Base-by-base conservation (phyloP, 2,113 vertebrate species). In the Spea bombifrons region DNA sequence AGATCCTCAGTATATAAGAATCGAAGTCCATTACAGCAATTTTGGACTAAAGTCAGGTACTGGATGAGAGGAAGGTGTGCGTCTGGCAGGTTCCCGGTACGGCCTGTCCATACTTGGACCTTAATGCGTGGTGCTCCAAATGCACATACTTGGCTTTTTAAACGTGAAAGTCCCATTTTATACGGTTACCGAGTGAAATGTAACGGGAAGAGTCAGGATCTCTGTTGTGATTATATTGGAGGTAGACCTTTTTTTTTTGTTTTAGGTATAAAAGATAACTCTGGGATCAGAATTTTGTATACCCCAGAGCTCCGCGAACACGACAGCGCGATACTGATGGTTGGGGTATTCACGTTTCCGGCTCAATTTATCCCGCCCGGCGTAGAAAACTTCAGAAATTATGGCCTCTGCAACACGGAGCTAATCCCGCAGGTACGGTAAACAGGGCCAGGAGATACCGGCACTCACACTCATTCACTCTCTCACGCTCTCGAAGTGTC, bases 21-120 rank as follows among this genome's bases (percentile, higher is more conserved):
- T 95, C 81, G 94, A 96, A 87, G 82, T 94, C 78, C 94, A 95
- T 76, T 95, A 94, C 86, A 94, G 92, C 84, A 95, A 94, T 75
- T 90, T 85, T 63, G 48, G 88, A 44, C 81, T 68, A 66, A 71
- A 66, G n/a, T 3, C 16, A 71, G 55, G n/a, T 76, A 47, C 15
- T 8, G 12, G 55, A 13, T 13, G 5, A 52, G n/a, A n/a, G n/a
- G n/a, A n/a, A n/a, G n/a, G n/a, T n/a, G n/a, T n/a, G 30, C 30
- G 30, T 2, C 30, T 30, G 30, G 30, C 30, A 30, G 30, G 30
- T 30, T 30, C 30, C 30, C 30, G 1, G 30, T 30, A 30, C 30
- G 30, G 30, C 30, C 30, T 30, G 30, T 30, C 30, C 30, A 30
- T 30, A 30, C 30, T 30, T 30, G 30, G 30, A 30, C 30, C 30